Evolutionary conservation across 2,888 invertebrate genomes (phyloP), one percentile per base, ranked within the genome.

Genomic region (Sceliomorpha sp.): DNA sequence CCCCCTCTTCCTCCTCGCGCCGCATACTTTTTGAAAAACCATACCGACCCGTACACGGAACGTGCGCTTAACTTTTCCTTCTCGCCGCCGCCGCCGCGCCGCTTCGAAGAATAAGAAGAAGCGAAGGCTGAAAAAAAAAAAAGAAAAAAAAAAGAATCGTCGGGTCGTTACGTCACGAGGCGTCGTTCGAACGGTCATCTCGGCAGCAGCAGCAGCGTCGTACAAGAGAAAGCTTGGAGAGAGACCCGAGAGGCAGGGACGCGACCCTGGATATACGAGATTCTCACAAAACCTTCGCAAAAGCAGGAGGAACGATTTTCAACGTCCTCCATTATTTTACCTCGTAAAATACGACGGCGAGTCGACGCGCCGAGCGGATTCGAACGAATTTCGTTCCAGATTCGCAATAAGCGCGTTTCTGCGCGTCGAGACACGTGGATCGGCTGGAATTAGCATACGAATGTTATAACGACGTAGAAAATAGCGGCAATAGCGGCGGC

Each of bases 161-260:
- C 53, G 59, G 59, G 59, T 55, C 69, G 48, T 70, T 70, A 70
- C 69, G 69, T 59, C 63, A 70, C 55, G 50, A 62, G 62, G 58
- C 62, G 62, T 56, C 58, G 68, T 55, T 50, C 62, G 45, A 51
- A 62, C 62, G 68, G 62, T 62, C 56, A 62, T 62, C 51, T 70
- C 31, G 39, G 58, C 58, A 53, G 63, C 56, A 55, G 63, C 31
- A 32, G 58, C 58, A 53, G 63, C 56, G 59, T 47, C 20, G 47
- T 50, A 39, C 55, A 59, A 70, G 69, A 70, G 69, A 70, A 70
- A 64, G 69, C 69, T 40, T 14, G 26, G 48, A 40, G 69, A 48
- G 58, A 39, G n/a, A n/a, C n/a, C 37, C 68, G 60, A 62, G 37
- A 37, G 13, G 60, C 56, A 68, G 62, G 69, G 69, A 69, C 69